Evolutionary conservation across 2,113 vertebrate genomes (phyloP).

Genomic region (Colinus virginianus): DNA sequence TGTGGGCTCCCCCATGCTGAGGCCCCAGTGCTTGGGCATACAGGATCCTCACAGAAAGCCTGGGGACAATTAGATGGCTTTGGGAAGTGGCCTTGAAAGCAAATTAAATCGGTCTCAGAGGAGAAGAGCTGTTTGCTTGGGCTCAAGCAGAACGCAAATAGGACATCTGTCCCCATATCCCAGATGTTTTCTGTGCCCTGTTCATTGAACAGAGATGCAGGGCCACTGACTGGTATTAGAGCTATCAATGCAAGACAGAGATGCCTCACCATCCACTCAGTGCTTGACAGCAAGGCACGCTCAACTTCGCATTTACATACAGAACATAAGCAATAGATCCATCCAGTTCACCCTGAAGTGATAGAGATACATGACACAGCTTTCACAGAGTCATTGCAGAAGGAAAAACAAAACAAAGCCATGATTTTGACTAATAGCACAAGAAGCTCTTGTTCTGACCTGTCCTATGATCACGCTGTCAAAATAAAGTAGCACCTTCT

Average conservation of each 20-base stretch:
- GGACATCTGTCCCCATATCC: neutral
- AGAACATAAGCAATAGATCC: neutral
- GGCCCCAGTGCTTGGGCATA: neutral
- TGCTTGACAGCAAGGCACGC: neutral
- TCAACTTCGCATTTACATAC: neutral
- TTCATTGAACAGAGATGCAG: neutral
- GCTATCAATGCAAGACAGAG: neutral
- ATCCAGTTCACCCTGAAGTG: neutral
- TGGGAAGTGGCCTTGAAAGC: neutral
- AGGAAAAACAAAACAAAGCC: neutral
- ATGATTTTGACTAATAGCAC: neutral
- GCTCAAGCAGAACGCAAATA: neutral
- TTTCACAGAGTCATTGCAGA: neutral
- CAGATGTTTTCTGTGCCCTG: neutral
- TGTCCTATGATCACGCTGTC: neutral
- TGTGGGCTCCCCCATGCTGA: constrained; percentile 7
- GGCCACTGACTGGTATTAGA: neutral
- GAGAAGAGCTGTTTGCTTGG: neutral
- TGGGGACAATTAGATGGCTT: neutral
- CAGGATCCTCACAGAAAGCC: neutral
- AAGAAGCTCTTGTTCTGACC: neutral
- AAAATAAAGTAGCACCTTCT: neutral
- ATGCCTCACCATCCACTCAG: neutral
- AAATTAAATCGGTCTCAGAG: neutral
- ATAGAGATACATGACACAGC: neutral